Evolutionary conservation across 1,140 invertebrate genomes (phyloP).

Genomic region (Bicyclus anynana): DNA sequence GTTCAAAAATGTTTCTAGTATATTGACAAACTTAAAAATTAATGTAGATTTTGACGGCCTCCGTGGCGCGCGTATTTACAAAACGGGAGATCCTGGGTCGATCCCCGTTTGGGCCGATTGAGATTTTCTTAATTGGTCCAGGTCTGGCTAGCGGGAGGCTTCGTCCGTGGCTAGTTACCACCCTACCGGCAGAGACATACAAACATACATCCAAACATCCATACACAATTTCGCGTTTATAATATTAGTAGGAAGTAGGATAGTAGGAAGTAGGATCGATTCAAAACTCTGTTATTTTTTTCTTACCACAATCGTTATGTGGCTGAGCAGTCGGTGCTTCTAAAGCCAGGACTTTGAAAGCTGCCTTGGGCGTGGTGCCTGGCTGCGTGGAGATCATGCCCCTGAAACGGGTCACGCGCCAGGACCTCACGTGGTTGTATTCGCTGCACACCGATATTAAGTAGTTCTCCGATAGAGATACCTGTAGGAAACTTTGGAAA

Average conservation of each 20-base stretch:
- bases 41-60: too few relatives aligned
- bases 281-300: background rate
- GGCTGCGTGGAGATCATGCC: constrained; percentile 99
- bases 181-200: too few relatives aligned
- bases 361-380: constrained; percentile 96
- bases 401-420: constrained; percentile 96
- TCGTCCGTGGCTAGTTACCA: too few relatives aligned
- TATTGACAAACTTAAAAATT: too few relatives aligned
- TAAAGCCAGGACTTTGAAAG: constrained; percentile 96
- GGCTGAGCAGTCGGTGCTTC: constrained; percentile 82
- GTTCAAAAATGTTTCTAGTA: too few relatives aligned
- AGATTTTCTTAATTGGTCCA: too few relatives aligned
- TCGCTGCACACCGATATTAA: constrained; percentile 98
- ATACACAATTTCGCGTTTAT: background rate
- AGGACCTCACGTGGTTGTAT: constrained; percentile 98
- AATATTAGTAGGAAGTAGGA: background rate
- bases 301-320: constrained; percentile 82
- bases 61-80: too few relatives aligned
- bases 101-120: too few relatives aligned
- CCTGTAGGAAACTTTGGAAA: constrained; percentile 76
- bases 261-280: background rate
- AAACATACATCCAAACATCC: too few relatives aligned
- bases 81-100: too few relatives aligned
- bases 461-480: constrained; percentile 97
- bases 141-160: too few relatives aligned